These are phyloP conservation scores for Anser cygnoides DNA, from an alignment of 2,113 vertebrate genomes.

Conservation along the genomic window DNA sequence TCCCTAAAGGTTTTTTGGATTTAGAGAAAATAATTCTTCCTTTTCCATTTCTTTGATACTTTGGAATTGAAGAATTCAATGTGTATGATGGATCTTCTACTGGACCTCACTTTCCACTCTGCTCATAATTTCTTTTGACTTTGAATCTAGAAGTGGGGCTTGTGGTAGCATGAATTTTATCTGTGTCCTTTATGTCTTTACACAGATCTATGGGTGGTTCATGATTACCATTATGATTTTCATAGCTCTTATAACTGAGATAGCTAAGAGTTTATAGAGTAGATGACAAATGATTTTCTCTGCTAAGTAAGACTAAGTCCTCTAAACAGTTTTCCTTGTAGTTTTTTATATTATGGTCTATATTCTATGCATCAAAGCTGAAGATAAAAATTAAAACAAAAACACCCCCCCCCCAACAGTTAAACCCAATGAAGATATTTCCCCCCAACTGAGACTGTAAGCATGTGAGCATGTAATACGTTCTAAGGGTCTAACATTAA, in stretches of 20 bases:
- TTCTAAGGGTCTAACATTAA: conserved; percentile 5
- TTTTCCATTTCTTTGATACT: conserved; percentile 16
- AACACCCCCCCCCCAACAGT: too few relatives aligned
- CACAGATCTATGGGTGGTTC: neutral
- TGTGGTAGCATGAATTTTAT: neutral
- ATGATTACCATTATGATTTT: neutral
- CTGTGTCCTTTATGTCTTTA: neutral
- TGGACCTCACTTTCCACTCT: neutral
- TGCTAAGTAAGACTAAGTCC: neutral
- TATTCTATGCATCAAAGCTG: neutral
- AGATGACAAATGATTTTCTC: neutral
- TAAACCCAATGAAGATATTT: neutral
- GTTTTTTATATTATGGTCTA: neutral
- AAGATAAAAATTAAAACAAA: neutral
- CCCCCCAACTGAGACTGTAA: neutral
- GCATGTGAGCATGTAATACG: neutral
- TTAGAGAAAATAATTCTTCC: neutral
- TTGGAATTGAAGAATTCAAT: neutral
- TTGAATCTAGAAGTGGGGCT: neutral
- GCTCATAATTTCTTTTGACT: neutral
- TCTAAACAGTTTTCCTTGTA: neutral
- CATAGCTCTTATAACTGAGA: neutral
- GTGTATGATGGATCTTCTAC: neutral
- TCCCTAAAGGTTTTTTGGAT: neutral
- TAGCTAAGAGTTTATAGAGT: neutral